Base-by-base conservation (phyloP, 2,113 vertebrate genomes). In the Vireo altiloquus region DNA sequence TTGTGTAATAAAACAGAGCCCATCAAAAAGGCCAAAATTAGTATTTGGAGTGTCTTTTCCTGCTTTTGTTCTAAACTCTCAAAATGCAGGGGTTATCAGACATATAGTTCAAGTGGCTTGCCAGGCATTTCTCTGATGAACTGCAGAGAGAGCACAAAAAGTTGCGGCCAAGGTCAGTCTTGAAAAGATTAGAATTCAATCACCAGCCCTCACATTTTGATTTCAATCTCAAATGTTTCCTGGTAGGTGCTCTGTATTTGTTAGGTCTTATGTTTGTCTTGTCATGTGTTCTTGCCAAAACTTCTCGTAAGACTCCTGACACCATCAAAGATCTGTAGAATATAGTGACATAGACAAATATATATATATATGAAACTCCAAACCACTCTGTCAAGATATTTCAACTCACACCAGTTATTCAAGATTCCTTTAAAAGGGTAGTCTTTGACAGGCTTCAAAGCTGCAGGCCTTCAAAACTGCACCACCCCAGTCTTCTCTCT, bases 51-150 rank as follows among this genome's bases (percentile, higher is more conserved):
- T 95, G 68, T 28, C 42, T 95, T 87, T 94, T 95, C 87, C 89
- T 91, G 87, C 83, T 89, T 94, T 96, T 92, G 91, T 96, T 91
- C 76, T 63, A 24, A 81, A 44, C 68, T 81, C 31, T 89, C 15
- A 37, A 56, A 89, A 49, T 63, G 40, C 4, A 8, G n/a, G n/a
- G 44, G 7, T 86, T 95, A 77, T 70, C 89, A 89, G 50, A 46
- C 30, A 17, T 0, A 23, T 2, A 8, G 56, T 59, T 96, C 64
- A 87, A 89, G 80, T 83, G 68, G 46, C 20, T 89, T 89, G 64
- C 46, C 80, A 80, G 60, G 20, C 33, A 47, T 35, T 54, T 83
- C 59, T 66, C 35, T 74, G 46, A 60, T 65, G 47, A 92, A 37
- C 22, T 77, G 54, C n/a, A 94, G 13, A 50, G 40, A 53, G 61